Base-by-base conservation (phyloP, 2,888 invertebrate genomes). In the Pyrochroa serraticornis region DNA sequence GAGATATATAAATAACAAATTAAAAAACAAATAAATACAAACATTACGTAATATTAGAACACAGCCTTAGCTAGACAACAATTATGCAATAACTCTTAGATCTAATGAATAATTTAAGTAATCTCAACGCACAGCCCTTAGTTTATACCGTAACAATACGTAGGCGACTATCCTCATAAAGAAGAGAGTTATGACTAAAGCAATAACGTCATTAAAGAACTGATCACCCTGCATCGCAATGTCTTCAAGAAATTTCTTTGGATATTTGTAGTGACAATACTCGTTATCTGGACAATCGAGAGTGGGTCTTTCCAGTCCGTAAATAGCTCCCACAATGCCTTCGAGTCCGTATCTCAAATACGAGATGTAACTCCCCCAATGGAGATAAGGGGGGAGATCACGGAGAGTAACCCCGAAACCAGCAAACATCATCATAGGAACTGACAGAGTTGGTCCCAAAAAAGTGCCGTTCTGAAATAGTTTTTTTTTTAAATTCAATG, bases 361-460 rank as follows among this genome's bases (percentile, higher is more conserved):
- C 6, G 96, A 96, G 59, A 95, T 82, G 76, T 95, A 92, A 35
- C 93, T 93, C 0, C 97, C 91, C 96, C 96, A 97, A 73, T 89
- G 86, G 3, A 97, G 81, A 77, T 95, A 95, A 0, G 77, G 71
- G 0, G 97, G 97, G 55, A 97, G 84, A 75, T 96, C 95, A 0
- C 89, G 84, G 32, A 97, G 82, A 1, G 92, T 91, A 6, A 97
- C 95, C 10, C 97, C 96, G 78, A 97, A 97, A 0, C 97, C 97
- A 49, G 95, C 94, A 77, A 97, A 97, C 90, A 97, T 92, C 89
- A 97, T 93, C 84, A 97, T 90, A 0, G 97, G 96, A 31, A 97
- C 95, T 1, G 92, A 89, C 7, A 95, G 81, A 0, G 95, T 91
- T 0, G 97, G 97, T 0, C 95, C 97, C 66, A 96, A 80, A 81